A percentile compares a stretch with the other conserved stretches of the same genome.
Conservation (phyloP, 2,113 vertebrate genomes). For the Xenus cinereus region DNA sequence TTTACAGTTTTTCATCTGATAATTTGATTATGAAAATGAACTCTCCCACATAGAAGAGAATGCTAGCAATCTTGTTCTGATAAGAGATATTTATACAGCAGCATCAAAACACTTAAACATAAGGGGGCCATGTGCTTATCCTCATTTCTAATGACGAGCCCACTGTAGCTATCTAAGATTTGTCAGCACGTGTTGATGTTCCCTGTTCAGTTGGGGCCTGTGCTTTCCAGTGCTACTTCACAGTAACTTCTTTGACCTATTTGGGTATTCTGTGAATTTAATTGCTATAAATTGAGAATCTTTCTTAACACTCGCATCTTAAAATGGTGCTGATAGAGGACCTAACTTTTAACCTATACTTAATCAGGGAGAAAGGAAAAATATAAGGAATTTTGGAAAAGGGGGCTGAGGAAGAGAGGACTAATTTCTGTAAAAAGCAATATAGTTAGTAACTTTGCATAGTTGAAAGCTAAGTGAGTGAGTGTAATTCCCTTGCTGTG, state of each 20-base stretch:
- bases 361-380: neutral
- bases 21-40: neutral
- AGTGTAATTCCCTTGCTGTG: neutral
- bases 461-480: neutral
- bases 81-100: conserved; percentile 37
- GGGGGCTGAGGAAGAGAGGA: neutral
- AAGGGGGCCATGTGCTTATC: conserved; percentile 43
- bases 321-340: neutral
- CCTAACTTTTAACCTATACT: neutral
- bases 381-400: neutral
- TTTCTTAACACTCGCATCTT: neutral
- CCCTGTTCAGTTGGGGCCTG: neutral
- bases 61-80: conserved; percentile 46
- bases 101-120: conserved; percentile 1
- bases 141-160: neutral
- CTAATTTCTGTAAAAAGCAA: neutral
- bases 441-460: neutral
- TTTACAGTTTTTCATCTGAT: neutral
- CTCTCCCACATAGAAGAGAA: conserved; percentile 22
- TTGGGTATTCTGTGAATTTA: neutral
- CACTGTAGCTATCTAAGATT: neutral
- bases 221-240: neutral
- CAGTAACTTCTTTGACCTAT: neutral
- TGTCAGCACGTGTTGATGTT: neutral
- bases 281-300: neutral